Conservation (phyloP, 2,888 invertebrate genomes). For the Amphipoea lucens region DNA sequence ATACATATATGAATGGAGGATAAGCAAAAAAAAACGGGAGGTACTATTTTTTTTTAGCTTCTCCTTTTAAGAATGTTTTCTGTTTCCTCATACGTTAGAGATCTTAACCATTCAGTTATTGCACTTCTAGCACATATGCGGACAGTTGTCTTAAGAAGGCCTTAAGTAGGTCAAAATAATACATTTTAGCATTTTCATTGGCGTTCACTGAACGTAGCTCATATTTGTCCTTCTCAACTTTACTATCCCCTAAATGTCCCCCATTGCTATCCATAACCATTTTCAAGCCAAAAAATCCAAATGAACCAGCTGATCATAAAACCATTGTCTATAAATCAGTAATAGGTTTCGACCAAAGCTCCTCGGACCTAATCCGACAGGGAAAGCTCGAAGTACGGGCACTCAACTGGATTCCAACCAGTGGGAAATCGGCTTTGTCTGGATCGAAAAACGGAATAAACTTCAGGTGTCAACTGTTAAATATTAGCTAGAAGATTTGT, state of each 20-base stretch:
- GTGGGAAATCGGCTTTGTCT: slow-evolving; percentile 62
- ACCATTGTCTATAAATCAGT: slow-evolving; percentile 52
- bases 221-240: neutral
- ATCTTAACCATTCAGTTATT: too few species aligned
- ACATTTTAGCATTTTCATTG: neutral
- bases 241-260: neutral
- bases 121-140: neutral
- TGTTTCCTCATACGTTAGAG: neutral
- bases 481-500: slow-evolving; percentile 55
- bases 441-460: slow-evolving; percentile 60
- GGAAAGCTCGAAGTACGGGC: slow-evolving; percentile 46
- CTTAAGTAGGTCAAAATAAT: neutral
- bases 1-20: too few species aligned
- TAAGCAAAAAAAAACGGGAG: too few species aligned
- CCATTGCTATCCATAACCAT: neutral
- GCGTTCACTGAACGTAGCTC: too few species aligned
- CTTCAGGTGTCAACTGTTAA: slow-evolving; percentile 62
- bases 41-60: neutral
- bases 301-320: slow-evolving; percentile 33
- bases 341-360: slow-evolving; percentile 58
- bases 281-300: slow-evolving; percentile 14
- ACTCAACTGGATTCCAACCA: slow-evolving; percentile 51
- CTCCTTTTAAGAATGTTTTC: neutral
- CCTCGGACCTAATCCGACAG: slow-evolving; percentile 53
- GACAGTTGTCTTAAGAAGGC: neutral